Evolutionary conservation across 2,113 vertebrate species (phyloP), one percentile per base, ranked within the genome.

Genomic region (Apodemus sylvaticus): DNA sequence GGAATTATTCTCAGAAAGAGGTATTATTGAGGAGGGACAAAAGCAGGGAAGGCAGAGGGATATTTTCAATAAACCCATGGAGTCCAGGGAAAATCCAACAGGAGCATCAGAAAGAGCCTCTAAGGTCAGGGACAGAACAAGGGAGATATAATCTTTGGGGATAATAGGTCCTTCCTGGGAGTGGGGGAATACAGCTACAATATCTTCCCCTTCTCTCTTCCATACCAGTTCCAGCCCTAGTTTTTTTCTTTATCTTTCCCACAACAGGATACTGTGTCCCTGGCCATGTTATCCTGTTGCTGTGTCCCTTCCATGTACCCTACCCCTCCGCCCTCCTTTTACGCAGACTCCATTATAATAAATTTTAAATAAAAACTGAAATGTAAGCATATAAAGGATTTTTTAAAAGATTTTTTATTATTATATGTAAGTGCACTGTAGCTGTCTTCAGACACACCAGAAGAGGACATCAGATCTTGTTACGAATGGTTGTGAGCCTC

Each of bases 291-390:
- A 98, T 97, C 97, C 94, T 98, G 94, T 98, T 95, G 96, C 97
- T 94, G 97, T 98, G 97, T 97, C 96, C 96, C 97, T 96, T 97
- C 96, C 97, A 97, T 98, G 97, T 96, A 91, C 74, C 96, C 94
- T 90, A 66, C 94, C 86, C 89, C 86, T 79, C 95, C 90, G 79
- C 94, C 90, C 90, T 92, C 96, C 95, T 97, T 94, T 96, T 97
- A 94, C 95, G 95, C 96, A 91, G 95, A 96, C 91, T 96, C 97
- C 77, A 96, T 98, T 97, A 97, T 86, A 98, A 97, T 98, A 98
- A 97, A 98, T 98, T 98, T 97, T 98, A 98, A 98, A 97, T 96
- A 97, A 98, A 97, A 97, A 94, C 31, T 68, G 34, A 68, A 68
- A 68, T 68, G 34, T 68, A 68, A 34, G 13, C 31, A 68, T 66